These are phyloP conservation scores for Setophaga kirtlandii DNA, from an alignment of 2,113 vertebrate genomes.

Conservation along the genomic window DNA sequence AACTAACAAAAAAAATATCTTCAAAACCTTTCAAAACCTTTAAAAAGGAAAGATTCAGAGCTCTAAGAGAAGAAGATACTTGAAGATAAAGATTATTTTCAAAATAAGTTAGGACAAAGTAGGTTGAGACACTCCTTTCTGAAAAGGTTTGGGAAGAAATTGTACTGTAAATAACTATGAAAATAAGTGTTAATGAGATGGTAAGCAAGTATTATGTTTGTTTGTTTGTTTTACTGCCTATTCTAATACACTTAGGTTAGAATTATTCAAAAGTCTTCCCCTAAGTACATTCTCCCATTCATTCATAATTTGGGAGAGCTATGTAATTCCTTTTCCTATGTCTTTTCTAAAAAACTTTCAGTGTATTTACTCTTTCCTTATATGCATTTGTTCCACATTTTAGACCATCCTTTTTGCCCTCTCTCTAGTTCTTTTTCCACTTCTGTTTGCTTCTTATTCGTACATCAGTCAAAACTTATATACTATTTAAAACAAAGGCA, in stretches of 20 bases:
- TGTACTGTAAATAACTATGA: neutral
- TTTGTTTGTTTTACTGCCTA: neutral
- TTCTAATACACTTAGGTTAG: neutral
- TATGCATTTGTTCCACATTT: neutral
- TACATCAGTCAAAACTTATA: neutral
- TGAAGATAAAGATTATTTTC: neutral
- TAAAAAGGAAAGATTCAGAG: neutral
- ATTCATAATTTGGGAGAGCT: neutral
- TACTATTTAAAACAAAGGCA: neutral
- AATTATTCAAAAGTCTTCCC: neutral
- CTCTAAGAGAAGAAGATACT: neutral
- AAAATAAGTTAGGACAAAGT: neutral
- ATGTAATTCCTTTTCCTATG: neutral
- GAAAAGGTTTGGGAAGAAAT: neutral
- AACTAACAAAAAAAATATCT: accelerated
- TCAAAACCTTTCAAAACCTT: neutral
- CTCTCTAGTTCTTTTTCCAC: neutral
- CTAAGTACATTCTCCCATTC: neutral
- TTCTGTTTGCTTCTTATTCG: neutral
- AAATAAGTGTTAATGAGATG: neutral
- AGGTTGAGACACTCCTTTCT: neutral
- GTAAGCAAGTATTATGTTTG: neutral
- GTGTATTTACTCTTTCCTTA: neutral
- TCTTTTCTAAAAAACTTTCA: neutral
- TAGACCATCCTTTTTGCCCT: neutral